Evolutionary conservation across 2,888 invertebrate species (phyloP).

Genomic region (Aquatica leii): DNA sequence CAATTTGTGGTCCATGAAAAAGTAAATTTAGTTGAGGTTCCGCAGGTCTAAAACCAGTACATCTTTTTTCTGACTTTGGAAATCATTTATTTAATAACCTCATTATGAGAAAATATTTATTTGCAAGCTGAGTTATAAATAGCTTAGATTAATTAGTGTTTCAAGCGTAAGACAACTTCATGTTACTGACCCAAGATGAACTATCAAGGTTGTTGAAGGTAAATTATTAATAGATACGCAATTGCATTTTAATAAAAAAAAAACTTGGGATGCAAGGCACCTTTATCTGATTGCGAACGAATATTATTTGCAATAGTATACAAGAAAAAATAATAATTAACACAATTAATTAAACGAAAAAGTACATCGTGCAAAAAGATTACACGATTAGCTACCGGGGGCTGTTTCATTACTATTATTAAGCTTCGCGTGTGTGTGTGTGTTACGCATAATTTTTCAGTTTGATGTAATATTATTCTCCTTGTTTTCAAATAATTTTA

Average conservation of each 20-base stretch:
- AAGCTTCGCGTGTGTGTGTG: not conserved
- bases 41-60: too few species aligned
- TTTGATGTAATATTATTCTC: too few species aligned
- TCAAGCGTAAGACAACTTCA: conserved; percentile 18
- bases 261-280: too few species aligned
- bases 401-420: conserved; percentile 6
- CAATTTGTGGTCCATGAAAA: too few species aligned
- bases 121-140: too few species aligned
- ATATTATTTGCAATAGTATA: not conserved
- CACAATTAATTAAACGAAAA: not conserved
- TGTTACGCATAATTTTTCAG: not conserved
- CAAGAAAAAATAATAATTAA: not conserved
- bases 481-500: too few species aligned
- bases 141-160: too few species aligned
- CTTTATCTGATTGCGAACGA: conserved; percentile 22
- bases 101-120: too few species aligned
- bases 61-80: too few species aligned
- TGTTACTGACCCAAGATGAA: conserved; percentile 42
- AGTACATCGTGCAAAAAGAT: conserved; percentile 4
- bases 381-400: conserved; percentile 7
- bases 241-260: conserved; percentile 36
- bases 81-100: too few species aligned
- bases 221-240: conserved; percentile 42
- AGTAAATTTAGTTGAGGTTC: too few species aligned
- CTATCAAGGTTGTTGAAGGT: conserved; percentile 43